A percentile compares a stretch with the other conserved stretches of the same genome.
Conservation (phyloP, 2,113 vertebrate genomes). For the Rhagologus leucostigma region DNA sequence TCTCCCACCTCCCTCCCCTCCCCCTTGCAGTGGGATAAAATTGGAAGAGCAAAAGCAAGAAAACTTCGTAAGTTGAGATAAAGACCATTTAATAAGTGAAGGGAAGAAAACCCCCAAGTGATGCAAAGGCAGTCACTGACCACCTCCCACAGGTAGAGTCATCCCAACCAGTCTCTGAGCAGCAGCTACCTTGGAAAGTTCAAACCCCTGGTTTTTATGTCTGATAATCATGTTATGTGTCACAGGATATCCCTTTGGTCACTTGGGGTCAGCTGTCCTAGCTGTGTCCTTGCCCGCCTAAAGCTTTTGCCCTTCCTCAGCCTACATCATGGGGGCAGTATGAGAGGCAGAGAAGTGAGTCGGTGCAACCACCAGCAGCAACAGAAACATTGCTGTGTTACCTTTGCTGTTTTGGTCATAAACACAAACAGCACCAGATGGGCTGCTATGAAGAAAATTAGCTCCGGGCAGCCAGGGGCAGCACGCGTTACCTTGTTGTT, state of each 20-base stretch:
- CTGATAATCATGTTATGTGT: neutral
- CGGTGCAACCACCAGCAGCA: neutral
- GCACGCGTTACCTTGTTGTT: neutral
- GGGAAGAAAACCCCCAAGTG: neutral
- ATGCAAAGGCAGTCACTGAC: neutral
- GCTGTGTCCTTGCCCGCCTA: neutral
- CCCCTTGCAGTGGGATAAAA: neutral
- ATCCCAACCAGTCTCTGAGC: neutral
- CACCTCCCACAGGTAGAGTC: neutral
- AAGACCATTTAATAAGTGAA: neutral
- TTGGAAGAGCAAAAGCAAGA: neutral
- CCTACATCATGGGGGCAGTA: accelerated
- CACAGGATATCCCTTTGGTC: neutral
- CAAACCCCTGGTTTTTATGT: neutral
- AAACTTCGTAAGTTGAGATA: neutral
- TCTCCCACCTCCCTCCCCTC: neutral
- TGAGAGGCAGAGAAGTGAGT: neutral
- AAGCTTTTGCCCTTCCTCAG: neutral
- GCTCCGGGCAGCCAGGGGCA: neutral
- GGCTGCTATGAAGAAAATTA: neutral
- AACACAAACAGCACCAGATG: neutral
- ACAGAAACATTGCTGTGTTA: neutral
- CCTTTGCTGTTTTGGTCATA: neutral
- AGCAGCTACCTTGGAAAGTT: neutral
- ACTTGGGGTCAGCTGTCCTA: neutral